phyloP scores from a whole-genome alignment of 2,113 vertebrate species.

The Tapirus terrestris region DNA sequence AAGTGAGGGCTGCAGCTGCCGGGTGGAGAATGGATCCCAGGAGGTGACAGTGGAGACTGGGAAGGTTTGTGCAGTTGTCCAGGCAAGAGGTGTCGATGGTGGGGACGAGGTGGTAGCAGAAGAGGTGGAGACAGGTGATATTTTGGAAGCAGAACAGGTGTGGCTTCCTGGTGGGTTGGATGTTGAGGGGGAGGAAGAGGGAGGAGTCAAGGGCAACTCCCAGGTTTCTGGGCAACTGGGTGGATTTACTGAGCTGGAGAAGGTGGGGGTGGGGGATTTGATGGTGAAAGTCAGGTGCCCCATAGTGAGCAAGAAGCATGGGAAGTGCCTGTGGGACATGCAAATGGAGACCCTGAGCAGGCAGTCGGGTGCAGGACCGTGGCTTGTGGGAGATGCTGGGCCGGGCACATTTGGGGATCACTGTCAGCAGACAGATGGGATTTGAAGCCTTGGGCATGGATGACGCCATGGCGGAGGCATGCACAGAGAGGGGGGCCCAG shows the following conservation, averaged over 20 bases:
- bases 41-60: neutral
- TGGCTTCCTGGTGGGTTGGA: neutral
- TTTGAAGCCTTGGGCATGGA: neutral
- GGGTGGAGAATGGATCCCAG: neutral
- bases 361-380: rapidly evolving
- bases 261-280: neutral
- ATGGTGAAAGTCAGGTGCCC: neutral
- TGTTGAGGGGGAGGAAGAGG: neutral
- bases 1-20: neutral
- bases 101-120: neutral
- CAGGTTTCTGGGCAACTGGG: constrained; percentile 23
- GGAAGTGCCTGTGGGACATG: neutral
- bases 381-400: neutral
- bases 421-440: neutral
- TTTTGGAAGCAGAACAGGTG: neutral
- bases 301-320: neutral
- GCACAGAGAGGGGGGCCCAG: neutral
- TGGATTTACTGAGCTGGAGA: neutral
- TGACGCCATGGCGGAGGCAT: neutral
- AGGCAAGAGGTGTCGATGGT: neutral
- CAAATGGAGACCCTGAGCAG: neutral
- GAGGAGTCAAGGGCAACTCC: neutral
- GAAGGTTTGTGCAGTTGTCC: neutral
- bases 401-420: neutral
- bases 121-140: neutral